Conservation (phyloP, 1,140 invertebrate species). For the Lepidotrigona ventralis region DNA sequence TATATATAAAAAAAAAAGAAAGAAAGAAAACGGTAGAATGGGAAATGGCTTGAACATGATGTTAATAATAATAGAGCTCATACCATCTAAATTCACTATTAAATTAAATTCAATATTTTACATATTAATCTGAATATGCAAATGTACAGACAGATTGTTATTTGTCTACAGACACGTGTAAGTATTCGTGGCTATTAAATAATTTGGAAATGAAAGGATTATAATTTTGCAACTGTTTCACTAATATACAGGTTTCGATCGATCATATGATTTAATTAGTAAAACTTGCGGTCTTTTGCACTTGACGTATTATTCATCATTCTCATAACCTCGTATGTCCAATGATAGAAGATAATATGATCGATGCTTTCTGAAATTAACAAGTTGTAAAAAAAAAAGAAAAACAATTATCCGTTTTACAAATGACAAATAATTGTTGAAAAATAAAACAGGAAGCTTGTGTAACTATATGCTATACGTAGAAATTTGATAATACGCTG, state of each 20-base stretch:
- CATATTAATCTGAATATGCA: not conserved
- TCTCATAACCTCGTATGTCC: slow-evolving; percentile 36
- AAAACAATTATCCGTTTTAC: slow-evolving; percentile 43
- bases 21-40: not conserved
- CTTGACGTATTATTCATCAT: slow-evolving; percentile 55
- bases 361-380: slow-evolving; percentile 39
- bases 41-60: not conserved
- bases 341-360: slow-evolving; percentile 55
- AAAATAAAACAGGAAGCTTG: not conserved
- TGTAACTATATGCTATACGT: not conserved
- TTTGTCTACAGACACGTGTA: not conserved
- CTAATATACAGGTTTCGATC: slow-evolving; percentile 48
- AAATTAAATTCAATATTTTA: not conserved
- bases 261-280: slow-evolving; percentile 37
- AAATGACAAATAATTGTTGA: not conserved
- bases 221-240: not conserved
- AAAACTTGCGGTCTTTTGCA: slow-evolving; percentile 20
- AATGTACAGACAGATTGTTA: not conserved
- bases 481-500: slow-evolving; percentile 35
- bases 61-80: not conserved
- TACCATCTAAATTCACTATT: not conserved
- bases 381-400: slow-evolving; percentile 31
- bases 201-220: not conserved
- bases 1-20: too few species aligned
- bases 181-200: not conserved